These are phyloP conservation scores for Lumbricus terrestris DNA, from an alignment of 2,888 invertebrate genomes.

Conservation along the genomic window DNA sequence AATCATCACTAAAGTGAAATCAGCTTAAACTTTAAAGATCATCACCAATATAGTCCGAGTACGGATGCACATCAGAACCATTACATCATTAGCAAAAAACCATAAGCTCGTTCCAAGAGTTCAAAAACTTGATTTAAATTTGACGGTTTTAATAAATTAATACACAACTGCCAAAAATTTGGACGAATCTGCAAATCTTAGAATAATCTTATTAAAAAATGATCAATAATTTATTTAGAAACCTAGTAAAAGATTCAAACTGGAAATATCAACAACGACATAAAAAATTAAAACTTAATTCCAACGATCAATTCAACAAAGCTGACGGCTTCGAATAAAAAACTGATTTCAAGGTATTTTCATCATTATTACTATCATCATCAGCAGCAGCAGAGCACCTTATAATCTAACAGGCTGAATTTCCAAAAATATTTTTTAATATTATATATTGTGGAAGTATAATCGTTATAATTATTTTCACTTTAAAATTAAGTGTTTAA, in stretches of 20 bases:
- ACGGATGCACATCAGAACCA: neutral
- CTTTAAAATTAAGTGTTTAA: neutral
- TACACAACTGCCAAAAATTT: neutral
- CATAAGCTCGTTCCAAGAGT: neutral
- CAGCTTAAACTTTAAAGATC: neutral
- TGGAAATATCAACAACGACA: neutral
- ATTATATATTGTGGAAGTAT: neutral
- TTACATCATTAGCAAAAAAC: neutral
- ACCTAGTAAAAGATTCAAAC: neutral
- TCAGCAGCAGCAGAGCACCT: no score
- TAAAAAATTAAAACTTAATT: neutral
- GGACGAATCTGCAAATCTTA: neutral
- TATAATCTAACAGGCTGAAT: neutral
- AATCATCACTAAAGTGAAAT: neutral
- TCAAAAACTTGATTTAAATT: neutral
- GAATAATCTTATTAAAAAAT: neutral
- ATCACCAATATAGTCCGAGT: neutral
- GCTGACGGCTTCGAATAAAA: neutral
- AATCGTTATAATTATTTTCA: neutral
- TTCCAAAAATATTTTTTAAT: neutral
- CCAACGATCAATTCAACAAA: neutral
- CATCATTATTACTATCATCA: neutral
- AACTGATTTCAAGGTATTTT: neutral
- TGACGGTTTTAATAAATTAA: neutral
- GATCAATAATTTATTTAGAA: neutral